Percentiles rank a stretch among this genome's conserved stretches.
phyloP scores from a whole-genome alignment of 2,797 vertebrate species.

The Clarias laeviceps region DNA sequence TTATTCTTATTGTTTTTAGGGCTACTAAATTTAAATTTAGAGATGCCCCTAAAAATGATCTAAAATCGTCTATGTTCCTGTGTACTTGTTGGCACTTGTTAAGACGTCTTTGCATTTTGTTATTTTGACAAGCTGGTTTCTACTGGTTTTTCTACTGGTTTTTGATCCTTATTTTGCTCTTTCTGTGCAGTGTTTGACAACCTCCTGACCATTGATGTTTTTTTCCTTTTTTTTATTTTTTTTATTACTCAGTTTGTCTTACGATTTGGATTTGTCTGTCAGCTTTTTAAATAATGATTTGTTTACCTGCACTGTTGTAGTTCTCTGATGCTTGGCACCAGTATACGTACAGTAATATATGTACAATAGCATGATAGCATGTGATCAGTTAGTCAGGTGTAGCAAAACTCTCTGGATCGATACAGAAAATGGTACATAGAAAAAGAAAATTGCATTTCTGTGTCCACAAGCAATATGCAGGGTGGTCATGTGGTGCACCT shows the following conservation, averaged over 20 bases:
- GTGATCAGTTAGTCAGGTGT: neutral
- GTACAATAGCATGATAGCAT: neutral
- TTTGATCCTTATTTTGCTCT: neutral
- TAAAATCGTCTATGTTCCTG: too few relatives aligned
- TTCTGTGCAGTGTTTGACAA: neutral
- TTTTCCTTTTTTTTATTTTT: neutral
- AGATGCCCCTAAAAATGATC: too few relatives aligned
- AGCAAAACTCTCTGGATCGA: neutral
- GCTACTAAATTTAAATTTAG: too few relatives aligned
- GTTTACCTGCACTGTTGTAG: neutral
- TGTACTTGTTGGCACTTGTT: neutral
- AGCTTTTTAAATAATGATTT: slow-evolving; percentile 1
- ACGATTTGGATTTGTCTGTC: neutral
- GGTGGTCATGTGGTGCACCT: neutral
- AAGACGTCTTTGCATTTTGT: neutral
- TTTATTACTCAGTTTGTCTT: neutral
- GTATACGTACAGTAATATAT: neutral
- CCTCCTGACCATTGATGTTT: neutral
- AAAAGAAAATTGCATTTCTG: neutral
- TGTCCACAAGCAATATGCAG: neutral
- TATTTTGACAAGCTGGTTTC: neutral
- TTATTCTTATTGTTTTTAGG: too few relatives aligned
- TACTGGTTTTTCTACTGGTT: neutral
- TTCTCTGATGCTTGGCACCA: neutral
- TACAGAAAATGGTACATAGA: neutral